Percentiles rank a stretch among this genome's conserved stretches.
Evolutionary conservation across 2,797 vertebrate species (phyloP).

Genomic region (Holocentrus rufus): DNA sequence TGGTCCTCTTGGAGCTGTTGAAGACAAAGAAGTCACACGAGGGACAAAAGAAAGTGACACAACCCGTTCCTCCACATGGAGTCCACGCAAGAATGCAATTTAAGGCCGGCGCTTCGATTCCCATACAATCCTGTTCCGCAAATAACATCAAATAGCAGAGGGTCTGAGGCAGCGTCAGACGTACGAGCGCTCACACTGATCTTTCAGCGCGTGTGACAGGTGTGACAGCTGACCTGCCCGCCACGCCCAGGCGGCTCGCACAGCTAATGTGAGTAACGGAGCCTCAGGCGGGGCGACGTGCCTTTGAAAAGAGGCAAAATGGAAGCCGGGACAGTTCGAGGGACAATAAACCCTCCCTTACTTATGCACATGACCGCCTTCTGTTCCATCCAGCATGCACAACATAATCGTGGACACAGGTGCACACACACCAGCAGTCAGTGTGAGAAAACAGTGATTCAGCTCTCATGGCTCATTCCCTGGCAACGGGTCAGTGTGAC

Average conservation of each 20-base stretch:
- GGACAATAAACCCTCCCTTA: too few relatives aligned
- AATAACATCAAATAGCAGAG: background rate
- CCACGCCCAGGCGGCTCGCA: conserved; percentile 22
- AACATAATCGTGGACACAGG: background rate
- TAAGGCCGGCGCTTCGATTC: background rate
- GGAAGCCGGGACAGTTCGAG: background rate
- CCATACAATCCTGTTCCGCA: background rate
- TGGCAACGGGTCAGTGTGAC: too few relatives aligned
- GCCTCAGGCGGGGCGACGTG: background rate
- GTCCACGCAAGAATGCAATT: background rate
- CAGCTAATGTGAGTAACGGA: background rate
- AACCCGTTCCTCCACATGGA: conserved; percentile 21
- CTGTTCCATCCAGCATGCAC: background rate
- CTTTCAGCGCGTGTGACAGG: background rate
- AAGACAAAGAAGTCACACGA: conserved; percentile 14
- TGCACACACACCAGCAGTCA: too few relatives aligned
- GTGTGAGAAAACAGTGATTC: too few relatives aligned
- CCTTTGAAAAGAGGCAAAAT: background rate
- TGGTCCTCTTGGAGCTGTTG: conserved; percentile 80
- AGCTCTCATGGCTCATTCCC: too few relatives aligned
- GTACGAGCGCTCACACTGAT: background rate
- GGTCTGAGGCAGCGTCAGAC: background rate
- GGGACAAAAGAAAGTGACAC: background rate
- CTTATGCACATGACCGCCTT: background rate
- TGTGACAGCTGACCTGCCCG: conserved; percentile 14